Conservation (phyloP, 2,888 invertebrate species). For the Mactromeris polynyma region DNA sequence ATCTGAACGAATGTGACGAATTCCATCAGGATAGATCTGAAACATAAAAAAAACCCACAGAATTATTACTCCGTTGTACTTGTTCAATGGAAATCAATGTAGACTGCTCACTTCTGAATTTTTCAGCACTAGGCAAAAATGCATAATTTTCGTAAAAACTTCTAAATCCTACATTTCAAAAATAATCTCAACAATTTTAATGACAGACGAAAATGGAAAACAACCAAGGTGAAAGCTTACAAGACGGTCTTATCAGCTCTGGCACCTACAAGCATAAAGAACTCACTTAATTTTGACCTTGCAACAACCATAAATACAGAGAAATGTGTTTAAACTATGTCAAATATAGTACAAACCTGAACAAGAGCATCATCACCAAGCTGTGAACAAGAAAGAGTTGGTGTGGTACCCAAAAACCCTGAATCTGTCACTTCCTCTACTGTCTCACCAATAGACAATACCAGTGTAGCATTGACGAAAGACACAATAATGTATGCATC, state of each 20-base stretch:
- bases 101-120: too few species aligned
- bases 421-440: constrained; percentile 99
- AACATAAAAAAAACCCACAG: constrained; percentile 51
- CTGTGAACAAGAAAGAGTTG: constrained; percentile 98
- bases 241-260: too few species aligned
- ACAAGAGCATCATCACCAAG: constrained; percentile 99
- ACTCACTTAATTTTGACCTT: too few species aligned
- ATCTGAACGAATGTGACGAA: constrained; percentile 98
- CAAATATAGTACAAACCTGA: constrained; percentile 90
- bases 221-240: too few species aligned
- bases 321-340: neutral
- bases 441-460: constrained; percentile 99
- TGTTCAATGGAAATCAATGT: too few species aligned
- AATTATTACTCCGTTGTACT: neutral
- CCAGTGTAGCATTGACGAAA: constrained; percentile 99
- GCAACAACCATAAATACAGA: too few species aligned
- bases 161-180: too few species aligned
- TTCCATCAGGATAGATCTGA: constrained; percentile 98
- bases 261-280: too few species aligned
- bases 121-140: too few species aligned
- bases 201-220: too few species aligned
- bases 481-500: constrained; percentile 99
- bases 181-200: too few species aligned
- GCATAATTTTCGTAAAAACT: too few species aligned
- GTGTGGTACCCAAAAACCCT: constrained; percentile 99